These are phyloP conservation scores for Synergus itoensis DNA, from an alignment of 2,888 invertebrate species.

Conservation along the genomic window DNA sequence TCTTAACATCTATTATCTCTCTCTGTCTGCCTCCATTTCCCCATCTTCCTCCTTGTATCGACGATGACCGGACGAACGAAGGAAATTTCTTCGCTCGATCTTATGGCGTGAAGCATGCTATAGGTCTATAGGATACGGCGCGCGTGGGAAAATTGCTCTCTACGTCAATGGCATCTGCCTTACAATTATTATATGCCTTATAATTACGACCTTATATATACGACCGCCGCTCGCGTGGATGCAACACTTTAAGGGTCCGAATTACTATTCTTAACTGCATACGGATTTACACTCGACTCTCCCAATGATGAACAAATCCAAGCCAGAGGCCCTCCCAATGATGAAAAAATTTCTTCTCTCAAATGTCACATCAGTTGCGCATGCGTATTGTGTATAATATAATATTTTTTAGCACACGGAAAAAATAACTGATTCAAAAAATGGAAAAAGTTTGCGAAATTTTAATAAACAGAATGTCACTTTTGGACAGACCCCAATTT, in stretches of 20 bases:
- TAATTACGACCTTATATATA: slow-evolving; percentile 33
- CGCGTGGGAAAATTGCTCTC: slow-evolving; percentile 59
- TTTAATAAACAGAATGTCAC: no score
- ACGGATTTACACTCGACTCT: no score
- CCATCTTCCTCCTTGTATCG: slow-evolving; percentile 26
- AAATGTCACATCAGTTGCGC: no score
- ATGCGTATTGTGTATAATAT: no score
- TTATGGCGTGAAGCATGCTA: slow-evolving; percentile 26
- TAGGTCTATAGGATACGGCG: slow-evolving; percentile 49
- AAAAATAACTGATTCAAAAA: no score
- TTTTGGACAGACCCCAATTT: no score
- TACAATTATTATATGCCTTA: slow-evolving; percentile 41
- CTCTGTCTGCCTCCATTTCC: neutral
- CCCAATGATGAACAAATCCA: no score
- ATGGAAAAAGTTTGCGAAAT: no score
- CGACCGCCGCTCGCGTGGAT: slow-evolving; percentile 32
- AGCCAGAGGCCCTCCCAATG: no score
- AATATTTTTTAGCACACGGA: no score
- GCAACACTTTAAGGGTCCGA: slow-evolving; percentile 8
- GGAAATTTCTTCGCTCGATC: slow-evolving; percentile 43
- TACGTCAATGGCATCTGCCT: slow-evolving; percentile 47
- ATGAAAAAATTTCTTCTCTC: no score
- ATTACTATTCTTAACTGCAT: slow-evolving; percentile 12
- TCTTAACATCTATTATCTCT: neutral
- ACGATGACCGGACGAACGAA: slow-evolving; percentile 6